A percentile compares a stretch with the other conserved stretches of the same genome.
Evolutionary conservation across 2,113 vertebrate species (phyloP).

Genomic region (Mionectes macconnelli): DNA sequence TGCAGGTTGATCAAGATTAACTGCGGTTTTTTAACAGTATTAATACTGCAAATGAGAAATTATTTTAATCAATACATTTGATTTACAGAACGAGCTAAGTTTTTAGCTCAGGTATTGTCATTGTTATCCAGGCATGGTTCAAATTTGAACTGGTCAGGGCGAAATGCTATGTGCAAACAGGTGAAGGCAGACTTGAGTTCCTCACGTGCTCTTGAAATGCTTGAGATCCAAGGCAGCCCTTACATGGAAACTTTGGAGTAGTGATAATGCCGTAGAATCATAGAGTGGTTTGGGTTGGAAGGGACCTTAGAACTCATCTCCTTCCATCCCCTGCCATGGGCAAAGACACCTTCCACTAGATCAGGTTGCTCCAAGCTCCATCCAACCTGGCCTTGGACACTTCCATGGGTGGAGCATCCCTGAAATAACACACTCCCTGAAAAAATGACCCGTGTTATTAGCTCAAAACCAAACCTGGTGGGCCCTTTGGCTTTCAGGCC

Average conservation of each 20-base stretch:
- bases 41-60: background rate
- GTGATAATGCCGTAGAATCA: background rate
- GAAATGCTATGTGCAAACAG: background rate
- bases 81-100: background rate
- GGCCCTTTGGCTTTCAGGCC: background rate
- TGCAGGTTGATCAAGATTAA: background rate
- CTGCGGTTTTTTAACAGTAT: background rate
- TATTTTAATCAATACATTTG: background rate
- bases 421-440: background rate
- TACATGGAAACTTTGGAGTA: accelerated
- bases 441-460: background rate
- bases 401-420: background rate
- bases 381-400: background rate
- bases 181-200: background rate
- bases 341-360: background rate
- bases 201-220: background rate
- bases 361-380: background rate
- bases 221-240: background rate
- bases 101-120: background rate
- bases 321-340: no score
- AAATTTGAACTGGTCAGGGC: background rate
- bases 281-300: background rate
- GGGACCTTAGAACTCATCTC: background rate
- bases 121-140: background rate
- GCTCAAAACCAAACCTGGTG: background rate